A percentile compares a stretch with the other conserved stretches of the same genome.
phyloP scores from a whole-genome alignment of 2,797 vertebrate genomes.

The Loriculus beryllinus region DNA sequence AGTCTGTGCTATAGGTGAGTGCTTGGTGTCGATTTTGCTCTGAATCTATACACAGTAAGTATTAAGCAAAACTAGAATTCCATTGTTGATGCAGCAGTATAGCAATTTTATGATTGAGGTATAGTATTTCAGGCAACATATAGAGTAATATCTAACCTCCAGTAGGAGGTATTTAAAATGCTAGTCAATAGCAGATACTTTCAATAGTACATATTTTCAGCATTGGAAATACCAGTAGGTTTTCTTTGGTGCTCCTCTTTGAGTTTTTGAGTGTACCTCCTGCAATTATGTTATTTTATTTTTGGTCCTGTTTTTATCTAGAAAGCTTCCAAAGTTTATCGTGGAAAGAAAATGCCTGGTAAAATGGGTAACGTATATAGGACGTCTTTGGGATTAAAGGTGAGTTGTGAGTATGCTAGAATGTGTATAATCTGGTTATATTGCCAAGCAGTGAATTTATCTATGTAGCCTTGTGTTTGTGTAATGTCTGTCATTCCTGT shows the following conservation, averaged over 20 bases:
- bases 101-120: background rate
- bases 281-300: background rate
- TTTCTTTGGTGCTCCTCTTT: background rate
- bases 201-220: background rate
- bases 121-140: background rate
- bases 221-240: background rate
- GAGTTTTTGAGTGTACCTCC: background rate
- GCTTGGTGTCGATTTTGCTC: background rate
- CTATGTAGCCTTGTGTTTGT: background rate
- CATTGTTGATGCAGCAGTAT: background rate
- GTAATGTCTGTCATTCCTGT: background rate
- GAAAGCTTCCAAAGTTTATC: slow-evolving; percentile 89
- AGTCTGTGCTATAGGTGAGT: background rate
- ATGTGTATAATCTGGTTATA: background rate
- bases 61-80: background rate
- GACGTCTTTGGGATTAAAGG: slow-evolving; percentile 87
- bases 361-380: slow-evolving; percentile 85
- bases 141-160: background rate
- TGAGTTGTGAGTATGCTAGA: slow-evolving; percentile 40
- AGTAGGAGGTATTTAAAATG: background rate
- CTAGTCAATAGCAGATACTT: background rate
- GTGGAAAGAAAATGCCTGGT: slow-evolving; percentile 96
- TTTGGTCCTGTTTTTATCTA: slow-evolving; percentile 53
- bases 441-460: background rate
- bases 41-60: background rate